These are phyloP conservation scores for Bovichtus diacanthus DNA, from an alignment of 2,797 vertebrate species.

Conservation along the genomic window DNA sequence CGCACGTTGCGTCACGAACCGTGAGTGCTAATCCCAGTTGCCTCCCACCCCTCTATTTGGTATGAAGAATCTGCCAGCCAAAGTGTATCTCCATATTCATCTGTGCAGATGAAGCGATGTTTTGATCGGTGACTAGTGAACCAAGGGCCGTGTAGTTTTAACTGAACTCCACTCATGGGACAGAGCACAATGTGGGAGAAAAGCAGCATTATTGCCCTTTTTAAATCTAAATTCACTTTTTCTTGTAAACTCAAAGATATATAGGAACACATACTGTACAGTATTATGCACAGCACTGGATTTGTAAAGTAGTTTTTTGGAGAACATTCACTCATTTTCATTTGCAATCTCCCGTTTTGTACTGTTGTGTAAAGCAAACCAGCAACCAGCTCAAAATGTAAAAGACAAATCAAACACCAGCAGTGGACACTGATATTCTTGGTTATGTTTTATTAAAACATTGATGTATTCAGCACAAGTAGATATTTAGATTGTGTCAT, in stretches of 20 bases:
- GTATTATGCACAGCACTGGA: background rate
- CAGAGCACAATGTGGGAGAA: slow-evolving; percentile 30
- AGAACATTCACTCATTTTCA: background rate
- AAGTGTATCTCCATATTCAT: slow-evolving; percentile 61
- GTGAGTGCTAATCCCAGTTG: slow-evolving; percentile 78
- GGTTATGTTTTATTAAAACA: too few species aligned
- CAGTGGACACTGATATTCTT: too few species aligned
- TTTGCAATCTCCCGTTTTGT: background rate
- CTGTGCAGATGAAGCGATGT: slow-evolving; percentile 68
- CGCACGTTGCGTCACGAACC: slow-evolving; percentile 73
- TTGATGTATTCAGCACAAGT: too few species aligned
- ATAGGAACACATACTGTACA: background rate
- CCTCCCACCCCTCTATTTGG: slow-evolving; percentile 51
- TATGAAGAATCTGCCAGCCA: slow-evolving; percentile 56
- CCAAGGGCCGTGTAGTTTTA: slow-evolving; percentile 55
- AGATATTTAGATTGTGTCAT: too few species aligned
- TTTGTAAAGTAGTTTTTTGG: background rate
- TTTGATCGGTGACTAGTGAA: slow-evolving; percentile 75
- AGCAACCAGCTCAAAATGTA: background rate
- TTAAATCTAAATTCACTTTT: slow-evolving; percentile 24
- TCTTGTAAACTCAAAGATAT: background rate
- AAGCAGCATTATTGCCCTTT: slow-evolving; percentile 40
- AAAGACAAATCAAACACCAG: background rate
- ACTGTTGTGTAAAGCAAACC: background rate
- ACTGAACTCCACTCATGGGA: slow-evolving; percentile 65